phyloP scores from a whole-genome alignment of 1,140 invertebrate species.

The Aethina tumida region DNA sequence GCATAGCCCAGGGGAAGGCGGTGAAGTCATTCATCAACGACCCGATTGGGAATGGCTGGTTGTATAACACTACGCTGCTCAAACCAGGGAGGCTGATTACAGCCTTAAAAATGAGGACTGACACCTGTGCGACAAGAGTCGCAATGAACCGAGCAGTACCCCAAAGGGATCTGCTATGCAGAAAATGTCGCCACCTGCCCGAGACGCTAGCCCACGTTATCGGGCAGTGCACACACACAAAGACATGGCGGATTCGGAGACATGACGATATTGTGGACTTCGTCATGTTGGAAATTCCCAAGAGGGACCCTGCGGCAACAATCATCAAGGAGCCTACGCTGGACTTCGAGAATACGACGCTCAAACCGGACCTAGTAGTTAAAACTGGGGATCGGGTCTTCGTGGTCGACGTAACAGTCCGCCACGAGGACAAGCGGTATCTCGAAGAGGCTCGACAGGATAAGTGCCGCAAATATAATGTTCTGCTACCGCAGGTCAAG shows the following conservation, averaged over 20 bases:
- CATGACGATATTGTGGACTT: constrained; percentile 25
- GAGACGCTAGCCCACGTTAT: constrained; percentile 27
- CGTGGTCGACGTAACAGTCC: constrained; percentile 31
- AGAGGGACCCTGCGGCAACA: constrained; percentile 9
- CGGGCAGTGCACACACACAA: constrained; percentile 21
- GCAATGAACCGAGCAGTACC: constrained; percentile 12
- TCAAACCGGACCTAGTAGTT: constrained; percentile 23
- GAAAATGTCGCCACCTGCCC: constrained; percentile 5
- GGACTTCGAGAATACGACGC: constrained; percentile 11
- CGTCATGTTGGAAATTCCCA: constrained; percentile 11
- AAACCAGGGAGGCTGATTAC: constrained; percentile 13
- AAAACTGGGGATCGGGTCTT: constrained; percentile 14
- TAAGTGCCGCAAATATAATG: constrained; percentile 21
- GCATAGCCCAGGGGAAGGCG: constrained; percentile 13
- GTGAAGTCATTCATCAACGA: constrained; percentile 11
- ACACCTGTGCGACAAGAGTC: constrained; percentile 13
- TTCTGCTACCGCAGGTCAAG: constrained; percentile 14
- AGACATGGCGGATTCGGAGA: constrained; percentile 16
- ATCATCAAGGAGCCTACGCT: constrained; percentile 13
- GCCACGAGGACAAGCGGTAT: constrained; percentile 25
- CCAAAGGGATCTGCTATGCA: constrained; percentile 11
- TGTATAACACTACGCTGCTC: constrained; percentile 12
- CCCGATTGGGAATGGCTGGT: constrained; percentile 15
- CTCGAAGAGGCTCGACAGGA: constrained; percentile 14
- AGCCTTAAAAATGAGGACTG: constrained; percentile 17